Evolutionary conservation across 2,888 invertebrate genomes (phyloP).

Genomic region (Xestobium rufovillosum): DNA sequence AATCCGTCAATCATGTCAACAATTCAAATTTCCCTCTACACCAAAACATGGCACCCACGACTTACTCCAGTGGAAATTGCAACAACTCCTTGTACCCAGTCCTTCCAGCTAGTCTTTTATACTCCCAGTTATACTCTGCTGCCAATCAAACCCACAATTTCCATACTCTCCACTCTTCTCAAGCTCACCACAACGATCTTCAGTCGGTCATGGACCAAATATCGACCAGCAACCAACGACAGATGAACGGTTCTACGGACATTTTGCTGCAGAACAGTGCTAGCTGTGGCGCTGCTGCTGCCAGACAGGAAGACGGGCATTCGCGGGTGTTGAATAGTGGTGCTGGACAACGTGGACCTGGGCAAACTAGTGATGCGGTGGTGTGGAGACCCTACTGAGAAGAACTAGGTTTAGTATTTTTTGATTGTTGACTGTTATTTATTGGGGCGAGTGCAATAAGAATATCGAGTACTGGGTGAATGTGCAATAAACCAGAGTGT

Average conservation of each 20-base stretch:
- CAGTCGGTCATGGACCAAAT: conserved; percentile 73
- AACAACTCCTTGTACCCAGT: conserved; percentile 71
- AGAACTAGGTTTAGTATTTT: conserved; percentile 17
- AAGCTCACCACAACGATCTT: conserved; percentile 53
- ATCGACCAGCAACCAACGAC: conserved; percentile 53
- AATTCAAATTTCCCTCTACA: conserved; percentile 57
- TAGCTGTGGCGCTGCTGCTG: conserved; percentile 52
- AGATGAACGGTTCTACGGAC: conserved; percentile 44
- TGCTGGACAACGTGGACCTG: conserved; percentile 52
- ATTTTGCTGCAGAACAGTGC: conserved; percentile 50
- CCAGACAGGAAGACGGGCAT: conserved; percentile 48
- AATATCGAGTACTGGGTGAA: too few relatives aligned
- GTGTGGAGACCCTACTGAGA: conserved; percentile 71
- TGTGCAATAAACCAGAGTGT: too few relatives aligned
- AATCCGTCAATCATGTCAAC: conserved; percentile 48
- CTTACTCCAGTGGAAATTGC: conserved; percentile 54
- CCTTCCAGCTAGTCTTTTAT: conserved; percentile 71
- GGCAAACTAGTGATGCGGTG: conserved; percentile 55
- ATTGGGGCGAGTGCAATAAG: too few relatives aligned
- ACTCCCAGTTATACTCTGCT: conserved; percentile 76
- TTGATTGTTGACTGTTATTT: conserved; percentile 19
- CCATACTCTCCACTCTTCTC: conserved; percentile 56
- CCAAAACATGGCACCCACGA: conserved; percentile 38
- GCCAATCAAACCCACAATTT: conserved; percentile 69
- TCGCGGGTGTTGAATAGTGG: conserved; percentile 39